These are phyloP conservation scores for Esperia sulphurella DNA, from an alignment of 2,888 invertebrate genomes.

Conservation along the genomic window DNA sequence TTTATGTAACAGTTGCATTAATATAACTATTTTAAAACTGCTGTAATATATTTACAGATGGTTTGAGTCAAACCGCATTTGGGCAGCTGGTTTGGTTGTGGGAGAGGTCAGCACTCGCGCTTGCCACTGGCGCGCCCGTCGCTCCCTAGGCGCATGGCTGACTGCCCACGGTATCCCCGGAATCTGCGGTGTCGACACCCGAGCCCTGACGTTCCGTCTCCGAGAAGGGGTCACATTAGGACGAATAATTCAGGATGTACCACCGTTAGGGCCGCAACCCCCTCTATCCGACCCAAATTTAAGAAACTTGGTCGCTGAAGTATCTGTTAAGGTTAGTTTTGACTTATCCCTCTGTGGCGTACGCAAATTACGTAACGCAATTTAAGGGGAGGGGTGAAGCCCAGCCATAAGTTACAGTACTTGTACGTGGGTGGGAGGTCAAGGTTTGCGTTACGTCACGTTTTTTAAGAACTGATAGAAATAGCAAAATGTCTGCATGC, in stretches of 20 bases:
- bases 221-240: slow-evolving; percentile 92
- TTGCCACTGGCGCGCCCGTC: slow-evolving; percentile 92
- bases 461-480: too few relatives aligned
- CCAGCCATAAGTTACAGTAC: too few relatives aligned
- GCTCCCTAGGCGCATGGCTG: slow-evolving; percentile 93
- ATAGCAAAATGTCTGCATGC: too few relatives aligned
- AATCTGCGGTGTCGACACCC: slow-evolving; percentile 94
- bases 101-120: slow-evolving; percentile 92
- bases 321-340: slow-evolving; percentile 85
- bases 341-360: neutral
- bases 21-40: too few relatives aligned
- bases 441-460: too few relatives aligned
- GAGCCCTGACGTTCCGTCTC: slow-evolving; percentile 94
- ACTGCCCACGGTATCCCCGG: slow-evolving; percentile 88
- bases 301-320: slow-evolving; percentile 94
- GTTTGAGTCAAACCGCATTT: slow-evolving; percentile 95
- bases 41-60: slow-evolving; percentile 83
- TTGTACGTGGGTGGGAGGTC: too few relatives aligned
- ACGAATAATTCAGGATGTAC: slow-evolving; percentile 79
- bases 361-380: too few relatives aligned
- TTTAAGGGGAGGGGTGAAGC: too few relatives aligned
- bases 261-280: slow-evolving; percentile 52
- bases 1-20: too few relatives aligned
- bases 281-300: slow-evolving; percentile 87
- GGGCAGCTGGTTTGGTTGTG: slow-evolving; percentile 95